Base-by-base conservation (phyloP, 2,888 invertebrate species). In the Odontomyia ornata region DNA sequence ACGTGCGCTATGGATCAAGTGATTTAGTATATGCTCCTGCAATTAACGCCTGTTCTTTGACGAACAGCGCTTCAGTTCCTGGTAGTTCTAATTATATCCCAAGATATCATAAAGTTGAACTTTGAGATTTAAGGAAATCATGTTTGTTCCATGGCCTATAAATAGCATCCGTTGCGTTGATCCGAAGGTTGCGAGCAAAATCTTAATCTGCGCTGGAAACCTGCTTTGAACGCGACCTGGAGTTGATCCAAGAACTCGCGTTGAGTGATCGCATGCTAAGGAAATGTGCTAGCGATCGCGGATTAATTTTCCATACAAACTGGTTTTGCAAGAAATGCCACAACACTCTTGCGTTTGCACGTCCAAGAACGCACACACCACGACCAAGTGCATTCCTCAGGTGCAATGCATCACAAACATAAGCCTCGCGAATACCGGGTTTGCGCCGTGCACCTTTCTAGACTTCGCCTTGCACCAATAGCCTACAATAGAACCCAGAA, bases 341-440 rank as follows among this genome's bases (percentile, higher is more conserved):
- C 15, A 7, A 9, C 9, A 9, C 28, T 43, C 36, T 56, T 27
- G 73, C 23, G 25, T 15, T 30, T 9, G 23, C 23, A 60, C 18
- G 60, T 23, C 25, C 60, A 43, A 36, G 36, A 36, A 36, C 36
- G 36, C 36, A 36, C 36, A 36, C 36, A 36, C 60, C 11, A 47
- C 69, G 11, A n/a, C 60, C 73, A 57, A 73, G 36, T 73, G 73
- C 73, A 73, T 73, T 73, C 73, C 60, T 57, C 57, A 43, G 60
- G 43, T 69, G 69, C 46, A 43, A 46, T 69, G 69, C 69, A 25
- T 9, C 36, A 36, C 36, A 36, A 36, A 9, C 52, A 15, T 4
- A 52, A 18, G 15, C 18, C 5, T 3, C 52, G 52, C 52, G 15
- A 9, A 3, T 52, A 18, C 52, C 52, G 52, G 52, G 7, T 4